Evolutionary conservation across 2,113 vertebrate species (phyloP), one percentile per base, ranked within the genome.

Genomic region (Tyto alba): DNA sequence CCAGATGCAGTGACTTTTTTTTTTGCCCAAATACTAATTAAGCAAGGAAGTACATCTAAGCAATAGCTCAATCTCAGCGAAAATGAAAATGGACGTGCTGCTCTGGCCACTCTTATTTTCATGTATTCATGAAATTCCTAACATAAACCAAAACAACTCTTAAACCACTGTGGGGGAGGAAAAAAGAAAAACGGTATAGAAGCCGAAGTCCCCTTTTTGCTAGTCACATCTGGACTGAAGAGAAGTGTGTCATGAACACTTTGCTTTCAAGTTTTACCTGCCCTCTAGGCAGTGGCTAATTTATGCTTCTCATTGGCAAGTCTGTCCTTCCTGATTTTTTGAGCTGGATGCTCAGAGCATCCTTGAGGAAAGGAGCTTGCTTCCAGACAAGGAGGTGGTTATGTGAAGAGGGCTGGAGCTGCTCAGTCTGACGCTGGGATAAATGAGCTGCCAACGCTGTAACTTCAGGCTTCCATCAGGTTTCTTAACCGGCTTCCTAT

Each of bases 41-140:
- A 64, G 36, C 3, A 25, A 53, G 79, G 43, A 43, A 20, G 22
- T 26, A 0, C 13, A 22, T 20, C 20, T 6, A 2, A 63, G 11
- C 29, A 2, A 22, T 3, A 55, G 18, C 45, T 63, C 19, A 8
- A 0, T 4, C 17, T 53, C 16, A 2, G 40, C 40, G 48, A 19
- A 45, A 36, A 16, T 9, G 25, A n/a, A 34, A 63, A 9, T 34
- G 29, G 21, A 1, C 6, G 2, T 14, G 13, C 11, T 48, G 7
- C 27, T 76, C 52, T 57, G 73, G 30, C 30, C 83, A 1, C 52
- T 38, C 59, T 18, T 27, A 1, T 45, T 79, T 79, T 26, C 30
- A 69, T 9, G 2, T 32, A 38, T 38, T 48, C 8, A 1, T 14
- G 34, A 52, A 16, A 57, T 56, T 79, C 21, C 45, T 87, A 40